Percentiles rank a stretch among this genome's conserved stretches.
These are phyloP conservation scores for Haplochromis vanheusdeni DNA, from an alignment of 2,113 vertebrate species.

Conservation along the genomic window DNA sequence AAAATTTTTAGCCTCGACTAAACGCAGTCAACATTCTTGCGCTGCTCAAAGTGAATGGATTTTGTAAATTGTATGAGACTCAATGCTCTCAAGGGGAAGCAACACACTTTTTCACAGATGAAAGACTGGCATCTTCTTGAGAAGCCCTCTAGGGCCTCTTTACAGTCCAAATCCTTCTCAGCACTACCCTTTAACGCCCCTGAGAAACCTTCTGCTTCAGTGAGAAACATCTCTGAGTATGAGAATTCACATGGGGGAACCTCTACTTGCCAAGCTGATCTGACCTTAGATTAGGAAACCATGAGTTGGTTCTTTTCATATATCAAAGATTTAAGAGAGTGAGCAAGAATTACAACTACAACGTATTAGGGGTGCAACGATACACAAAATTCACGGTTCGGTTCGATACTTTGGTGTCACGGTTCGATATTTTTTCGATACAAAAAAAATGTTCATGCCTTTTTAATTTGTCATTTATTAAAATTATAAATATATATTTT, in stretches of 20 bases:
- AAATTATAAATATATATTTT: too few species aligned
- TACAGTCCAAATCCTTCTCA: not conserved
- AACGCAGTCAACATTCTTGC: not conserved
- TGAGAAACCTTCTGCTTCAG: not conserved
- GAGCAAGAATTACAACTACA: not conserved
- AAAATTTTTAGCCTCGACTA: not conserved
- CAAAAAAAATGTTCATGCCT: too few species aligned
- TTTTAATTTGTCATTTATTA: too few species aligned
- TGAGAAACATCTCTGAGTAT: not conserved
- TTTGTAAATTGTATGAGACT: not conserved
- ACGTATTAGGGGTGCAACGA: too few species aligned
- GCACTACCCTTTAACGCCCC: constrained; percentile 1
- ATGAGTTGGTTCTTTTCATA: not conserved
- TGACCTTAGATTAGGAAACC: constrained; percentile 7
- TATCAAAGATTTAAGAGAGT: not conserved
- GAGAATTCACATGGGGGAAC: not conserved
- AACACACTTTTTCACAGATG: constrained; percentile 7
- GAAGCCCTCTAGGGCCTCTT: constrained; percentile 10
- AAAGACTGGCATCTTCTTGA: constrained; percentile 11
- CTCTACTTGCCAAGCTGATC: not conserved
- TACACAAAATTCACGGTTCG: too few species aligned
- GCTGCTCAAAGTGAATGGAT: not conserved
- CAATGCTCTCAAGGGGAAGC: not conserved
- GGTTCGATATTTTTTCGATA: too few species aligned
- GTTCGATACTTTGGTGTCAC: too few species aligned